Conservation (phyloP, 2,113 vertebrate genomes). For the Chionomys nivalis region DNA sequence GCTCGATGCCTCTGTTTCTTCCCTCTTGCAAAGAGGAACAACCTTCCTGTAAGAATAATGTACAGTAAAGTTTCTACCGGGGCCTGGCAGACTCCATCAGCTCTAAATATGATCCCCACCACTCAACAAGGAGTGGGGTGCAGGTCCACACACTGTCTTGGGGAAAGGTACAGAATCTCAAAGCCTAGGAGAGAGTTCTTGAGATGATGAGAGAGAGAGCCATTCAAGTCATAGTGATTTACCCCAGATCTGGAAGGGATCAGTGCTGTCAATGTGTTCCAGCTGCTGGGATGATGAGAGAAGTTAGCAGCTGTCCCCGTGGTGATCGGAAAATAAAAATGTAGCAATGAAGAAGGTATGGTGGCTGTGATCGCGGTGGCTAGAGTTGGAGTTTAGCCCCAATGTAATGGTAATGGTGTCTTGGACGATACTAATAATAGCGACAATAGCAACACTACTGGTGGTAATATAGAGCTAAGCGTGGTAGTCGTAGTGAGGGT, state of each 20-base stretch:
- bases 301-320: background rate
- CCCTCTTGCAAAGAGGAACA: background rate
- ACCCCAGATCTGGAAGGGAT: fast-evolving
- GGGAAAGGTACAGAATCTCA: background rate
- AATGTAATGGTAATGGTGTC: fast-evolving
- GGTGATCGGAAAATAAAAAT: fast-evolving
- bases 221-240: no score
- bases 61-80: fast-evolving
- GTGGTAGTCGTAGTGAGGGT: fast-evolving
- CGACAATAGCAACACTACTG: background rate
- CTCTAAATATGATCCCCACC: fast-evolving
- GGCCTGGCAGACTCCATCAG: no score
- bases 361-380: fast-evolving
- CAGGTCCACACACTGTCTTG: fast-evolving
- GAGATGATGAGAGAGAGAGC: background rate
- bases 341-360: fast-evolving
- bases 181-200: background rate
- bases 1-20: background rate
- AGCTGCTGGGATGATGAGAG: fast-evolving
- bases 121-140: background rate
- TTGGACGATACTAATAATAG: fast-evolving
- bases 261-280: background rate
- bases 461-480: fast-evolving
- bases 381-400: fast-evolving
- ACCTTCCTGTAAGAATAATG: fast-evolving